A percentile compares a stretch with the other conserved stretches of the same genome.
Evolutionary conservation across 2,888 invertebrate species (phyloP).

Genomic region (Hirtodrosophila alboralis): DNA sequence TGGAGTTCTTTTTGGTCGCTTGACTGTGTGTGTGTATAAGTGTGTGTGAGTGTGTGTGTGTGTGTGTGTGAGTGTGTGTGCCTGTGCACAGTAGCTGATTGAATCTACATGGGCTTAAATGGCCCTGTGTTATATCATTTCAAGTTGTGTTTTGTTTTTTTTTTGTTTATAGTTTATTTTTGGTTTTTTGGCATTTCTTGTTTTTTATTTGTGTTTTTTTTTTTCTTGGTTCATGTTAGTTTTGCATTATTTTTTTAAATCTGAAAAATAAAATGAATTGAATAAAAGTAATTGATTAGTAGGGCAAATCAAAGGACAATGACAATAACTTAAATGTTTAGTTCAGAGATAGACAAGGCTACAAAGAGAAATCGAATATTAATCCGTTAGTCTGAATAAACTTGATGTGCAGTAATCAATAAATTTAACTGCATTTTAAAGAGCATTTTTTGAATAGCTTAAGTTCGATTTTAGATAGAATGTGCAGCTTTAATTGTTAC

Average conservation of each 20-base stretch:
- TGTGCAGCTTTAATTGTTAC: no score
- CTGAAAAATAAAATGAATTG: conserved; percentile 54
- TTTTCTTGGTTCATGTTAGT: conserved; percentile 13
- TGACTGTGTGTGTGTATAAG: conserved; percentile 15
- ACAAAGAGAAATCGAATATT: conserved; percentile 32
- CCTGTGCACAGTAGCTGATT: conserved; percentile 43
- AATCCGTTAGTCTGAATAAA: no score
- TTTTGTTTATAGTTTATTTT: no score
- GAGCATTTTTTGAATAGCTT: no score
- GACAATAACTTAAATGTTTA: conserved; percentile 43
- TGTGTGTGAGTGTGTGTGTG: conserved; percentile 16
- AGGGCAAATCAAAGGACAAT: conserved; percentile 46
- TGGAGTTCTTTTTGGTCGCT: conserved; percentile 64
- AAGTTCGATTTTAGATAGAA: no score
- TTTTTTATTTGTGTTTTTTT: conserved; percentile 16
- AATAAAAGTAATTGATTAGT: conserved; percentile 48
- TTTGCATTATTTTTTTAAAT: conserved; percentile 49
- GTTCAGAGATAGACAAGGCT: conserved; percentile 42
- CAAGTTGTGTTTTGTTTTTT: conserved; percentile 28
- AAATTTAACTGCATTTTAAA: no score
- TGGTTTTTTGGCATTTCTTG: conserved; percentile 28
- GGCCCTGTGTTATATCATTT: conserved; percentile 46
- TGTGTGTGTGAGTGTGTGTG: conserved; percentile 14
- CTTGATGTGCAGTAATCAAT: no score
- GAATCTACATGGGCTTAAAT: conserved; percentile 24